Conservation (phyloP, 2,797 vertebrate species). For the Sebastes vulpes region DNA sequence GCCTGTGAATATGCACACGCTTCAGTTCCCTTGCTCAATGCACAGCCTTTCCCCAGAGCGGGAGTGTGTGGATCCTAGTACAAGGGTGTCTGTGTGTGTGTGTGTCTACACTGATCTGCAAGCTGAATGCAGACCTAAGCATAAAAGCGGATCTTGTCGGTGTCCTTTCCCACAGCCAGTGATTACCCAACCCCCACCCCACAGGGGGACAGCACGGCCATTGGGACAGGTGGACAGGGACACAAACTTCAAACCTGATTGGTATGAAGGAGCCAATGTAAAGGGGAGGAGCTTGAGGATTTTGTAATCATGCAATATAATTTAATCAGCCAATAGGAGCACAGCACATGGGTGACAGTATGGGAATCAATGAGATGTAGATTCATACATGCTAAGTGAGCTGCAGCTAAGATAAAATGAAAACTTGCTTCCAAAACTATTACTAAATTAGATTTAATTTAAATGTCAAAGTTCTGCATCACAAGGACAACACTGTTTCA, state of each 20-base stretch:
- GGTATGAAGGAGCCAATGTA: conserved; percentile 28
- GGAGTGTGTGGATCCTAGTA: conserved; percentile 50
- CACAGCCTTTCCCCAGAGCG: conserved; percentile 61
- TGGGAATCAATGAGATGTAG: conserved; percentile 24
- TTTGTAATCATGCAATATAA: conserved; percentile 43
- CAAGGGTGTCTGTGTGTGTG: conserved; percentile 18
- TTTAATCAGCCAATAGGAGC: conserved; percentile 45
- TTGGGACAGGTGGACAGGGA: conserved; percentile 52
- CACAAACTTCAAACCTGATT: conserved; percentile 34
- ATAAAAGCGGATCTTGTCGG: conserved; percentile 78
- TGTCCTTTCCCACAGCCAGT: conserved; percentile 73
- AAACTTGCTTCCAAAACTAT: not conserved
- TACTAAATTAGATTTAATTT: not conserved
- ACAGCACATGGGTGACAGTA: not conserved
- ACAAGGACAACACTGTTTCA: not conserved
- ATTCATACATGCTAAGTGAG: conserved; percentile 12
- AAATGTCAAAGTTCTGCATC: not conserved
- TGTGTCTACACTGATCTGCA: conserved; percentile 61
- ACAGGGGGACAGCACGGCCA: conserved; percentile 47
- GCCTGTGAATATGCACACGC: conserved; percentile 64
- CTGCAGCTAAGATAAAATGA: not conserved
- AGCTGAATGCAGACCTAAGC: conserved; percentile 83
- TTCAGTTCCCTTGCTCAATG: conserved; percentile 61
- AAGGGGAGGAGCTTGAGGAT: conserved; percentile 34
- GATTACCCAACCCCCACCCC: conserved; percentile 62